A percentile compares a stretch with the other conserved stretches of the same genome.
These are phyloP conservation scores for Sebastes schlegelii DNA, from an alignment of 2,113 vertebrate species.

Conservation along the genomic window DNA sequence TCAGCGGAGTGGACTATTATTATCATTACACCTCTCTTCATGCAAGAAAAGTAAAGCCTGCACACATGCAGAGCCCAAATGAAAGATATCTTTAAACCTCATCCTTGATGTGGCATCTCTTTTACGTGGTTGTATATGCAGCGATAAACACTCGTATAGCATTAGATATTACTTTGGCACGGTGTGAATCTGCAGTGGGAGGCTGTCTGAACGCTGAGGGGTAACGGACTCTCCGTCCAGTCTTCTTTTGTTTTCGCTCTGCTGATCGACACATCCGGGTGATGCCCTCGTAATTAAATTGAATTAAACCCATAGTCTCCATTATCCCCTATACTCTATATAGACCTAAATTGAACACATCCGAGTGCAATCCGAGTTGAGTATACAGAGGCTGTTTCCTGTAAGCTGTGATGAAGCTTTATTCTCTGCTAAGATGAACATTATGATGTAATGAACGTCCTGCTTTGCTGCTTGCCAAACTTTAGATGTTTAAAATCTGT, in stretches of 20 bases:
- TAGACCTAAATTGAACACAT: not conserved
- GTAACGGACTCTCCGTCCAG: too few species aligned
- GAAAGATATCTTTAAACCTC: not conserved
- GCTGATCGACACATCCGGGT: too few species aligned
- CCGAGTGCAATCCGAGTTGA: not conserved
- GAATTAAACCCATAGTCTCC: too few species aligned
- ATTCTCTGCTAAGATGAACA: not conserved
- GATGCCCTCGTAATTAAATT: too few species aligned
- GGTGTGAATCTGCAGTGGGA: too few species aligned
- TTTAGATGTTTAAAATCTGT: not conserved
- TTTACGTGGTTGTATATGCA: not conserved
- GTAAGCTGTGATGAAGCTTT: not conserved
- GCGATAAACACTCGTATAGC: too few species aligned
- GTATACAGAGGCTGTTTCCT: not conserved
- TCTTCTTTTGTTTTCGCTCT: too few species aligned
- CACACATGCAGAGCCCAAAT: slow-evolving; percentile 8
- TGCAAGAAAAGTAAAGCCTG: slow-evolving; percentile 26
- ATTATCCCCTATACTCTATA: not conserved
- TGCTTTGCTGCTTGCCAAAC: slow-evolving; percentile 13
- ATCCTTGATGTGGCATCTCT: not conserved
- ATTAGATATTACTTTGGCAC: too few species aligned
- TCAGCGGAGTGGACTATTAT: slow-evolving; percentile 49
- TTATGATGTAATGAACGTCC: not conserved
- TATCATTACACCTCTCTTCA: slow-evolving; percentile 46
- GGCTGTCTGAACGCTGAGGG: too few species aligned